Conservation (phyloP, 1,140 invertebrate species). For the Coelopa frigida region DNA sequence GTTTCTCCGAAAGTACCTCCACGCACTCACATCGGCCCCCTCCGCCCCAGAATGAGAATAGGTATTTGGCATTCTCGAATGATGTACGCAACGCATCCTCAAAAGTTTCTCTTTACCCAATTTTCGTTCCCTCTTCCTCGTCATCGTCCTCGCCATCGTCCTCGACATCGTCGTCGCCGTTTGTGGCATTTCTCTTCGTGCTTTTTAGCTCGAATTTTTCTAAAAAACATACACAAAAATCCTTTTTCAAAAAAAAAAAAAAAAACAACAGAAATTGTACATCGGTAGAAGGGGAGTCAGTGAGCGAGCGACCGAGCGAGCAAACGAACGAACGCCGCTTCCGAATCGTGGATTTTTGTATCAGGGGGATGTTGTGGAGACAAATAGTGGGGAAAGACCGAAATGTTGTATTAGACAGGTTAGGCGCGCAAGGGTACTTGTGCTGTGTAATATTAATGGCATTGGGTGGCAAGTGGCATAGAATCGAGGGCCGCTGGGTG, state of each 20-base stretch:
- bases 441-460: constrained; percentile 10
- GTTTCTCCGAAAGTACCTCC: too few species aligned
- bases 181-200: not conserved
- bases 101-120: too few species aligned
- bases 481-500: not conserved
- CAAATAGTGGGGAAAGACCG: not conserved
- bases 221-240: constrained; percentile 15
- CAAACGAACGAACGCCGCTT: too few species aligned
- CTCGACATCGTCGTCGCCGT: not conserved
- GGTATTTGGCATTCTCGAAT: too few species aligned
- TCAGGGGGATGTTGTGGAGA: not conserved
- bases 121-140: not conserved
- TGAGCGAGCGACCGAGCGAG: too few species aligned
- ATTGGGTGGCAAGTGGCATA: constrained; percentile 10
- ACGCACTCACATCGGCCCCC: too few species aligned
- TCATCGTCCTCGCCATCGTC: not conserved
- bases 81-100: not conserved
- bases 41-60: too few species aligned
- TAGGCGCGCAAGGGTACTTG: constrained; percentile 1
- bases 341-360: too few species aligned
- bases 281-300: too few species aligned
- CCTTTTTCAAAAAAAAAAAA: constrained; percentile 6
- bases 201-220: constrained; percentile 9
- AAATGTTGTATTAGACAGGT: constrained; percentile 9
- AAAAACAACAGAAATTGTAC: not conserved